Evolutionary conservation across 2,113 vertebrate species (phyloP), one percentile per base, ranked within the genome.

Genomic region (Oncorhynchus mykiss): DNA sequence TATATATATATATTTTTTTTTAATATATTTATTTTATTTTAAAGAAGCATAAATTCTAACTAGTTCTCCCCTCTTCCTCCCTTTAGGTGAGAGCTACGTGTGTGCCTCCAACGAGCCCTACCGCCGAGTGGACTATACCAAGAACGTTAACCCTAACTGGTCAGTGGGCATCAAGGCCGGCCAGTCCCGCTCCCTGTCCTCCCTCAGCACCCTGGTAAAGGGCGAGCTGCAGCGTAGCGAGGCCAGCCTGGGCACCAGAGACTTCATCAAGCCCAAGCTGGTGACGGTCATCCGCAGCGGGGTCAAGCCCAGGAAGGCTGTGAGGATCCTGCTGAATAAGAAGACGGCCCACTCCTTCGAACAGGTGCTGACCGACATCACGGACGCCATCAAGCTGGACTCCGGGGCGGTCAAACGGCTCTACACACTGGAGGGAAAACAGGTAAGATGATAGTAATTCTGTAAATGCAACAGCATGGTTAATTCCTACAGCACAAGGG

Each of bases 261-360:
- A 99, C 71, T 99, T 97, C 91, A 97, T 99, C 88, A 98, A 96
- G 72, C 98, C 98, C 86, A 99, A 99, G 45, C 74, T 99, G n/a
- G 98, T 99, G 88, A 99, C 98, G 1, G 97, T 99, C 86, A 98
- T 99, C 80, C 95, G 98, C 51, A 96, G 97, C 59, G 98, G 98
- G 3, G 96, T 98, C 59, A 99, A 97, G 81, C 98, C 98, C 0
- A 94, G 98, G 54, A 99, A 99, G 88, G 98, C 98, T 0, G 98
- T 99, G 20, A 93, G 98, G 25, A 94, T 99, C 67, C 95, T 99
- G 71, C 95, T 99, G 80, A 99, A 99, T 78, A 98, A 97, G 91
- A 99, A 99, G 92, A 99, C 98, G 0, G 98, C 97, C 0, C 98
- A 99, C 91, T 99, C 97, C 83, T 98, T 99, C 0, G 97, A 99